Conservation (phyloP, 2,888 invertebrate genomes). For the Harmothoe impar region DNA sequence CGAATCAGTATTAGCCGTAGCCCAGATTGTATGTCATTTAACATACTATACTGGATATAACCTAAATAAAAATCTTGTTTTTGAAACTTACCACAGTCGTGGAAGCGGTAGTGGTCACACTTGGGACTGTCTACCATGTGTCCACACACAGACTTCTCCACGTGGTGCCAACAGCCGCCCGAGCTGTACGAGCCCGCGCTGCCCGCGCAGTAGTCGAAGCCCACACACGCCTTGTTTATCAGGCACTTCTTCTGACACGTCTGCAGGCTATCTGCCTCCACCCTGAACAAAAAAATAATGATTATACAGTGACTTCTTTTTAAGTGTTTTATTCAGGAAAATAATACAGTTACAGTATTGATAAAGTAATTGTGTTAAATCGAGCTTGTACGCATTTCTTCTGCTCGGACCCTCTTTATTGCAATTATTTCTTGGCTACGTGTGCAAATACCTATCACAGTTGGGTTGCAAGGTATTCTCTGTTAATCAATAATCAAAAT, state of each 20-base stretch:
- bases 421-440: too few relatives aligned
- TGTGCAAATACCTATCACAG: too few relatives aligned
- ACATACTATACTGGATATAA: too few relatives aligned
- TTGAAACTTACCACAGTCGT: constrained; percentile 33
- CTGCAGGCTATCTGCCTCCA: background rate
- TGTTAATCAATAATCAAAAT: too few relatives aligned
- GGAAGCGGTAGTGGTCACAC: constrained; percentile 53
- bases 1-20: too few relatives aligned
- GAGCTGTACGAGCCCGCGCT: too few relatives aligned
- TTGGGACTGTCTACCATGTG: constrained; percentile 24
- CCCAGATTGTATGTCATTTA: too few relatives aligned
- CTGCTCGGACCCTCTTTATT: too few relatives aligned
- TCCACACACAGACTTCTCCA: constrained; percentile 49
- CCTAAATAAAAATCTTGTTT: too few relatives aligned
- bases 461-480: too few relatives aligned
- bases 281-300: background rate
- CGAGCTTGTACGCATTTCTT: too few relatives aligned
- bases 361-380: background rate
- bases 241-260: constrained; percentile 27
- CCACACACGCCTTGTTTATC: constrained; percentile 18
- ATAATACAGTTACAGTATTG: background rate
- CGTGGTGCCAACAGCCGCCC: constrained; percentile 52
- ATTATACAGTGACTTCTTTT: background rate
- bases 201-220: constrained; percentile 33
- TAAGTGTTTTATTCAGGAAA: too few relatives aligned